Base-by-base conservation (phyloP, 2,113 vertebrate genomes). In the Pelecanoides urinatrix region DNA sequence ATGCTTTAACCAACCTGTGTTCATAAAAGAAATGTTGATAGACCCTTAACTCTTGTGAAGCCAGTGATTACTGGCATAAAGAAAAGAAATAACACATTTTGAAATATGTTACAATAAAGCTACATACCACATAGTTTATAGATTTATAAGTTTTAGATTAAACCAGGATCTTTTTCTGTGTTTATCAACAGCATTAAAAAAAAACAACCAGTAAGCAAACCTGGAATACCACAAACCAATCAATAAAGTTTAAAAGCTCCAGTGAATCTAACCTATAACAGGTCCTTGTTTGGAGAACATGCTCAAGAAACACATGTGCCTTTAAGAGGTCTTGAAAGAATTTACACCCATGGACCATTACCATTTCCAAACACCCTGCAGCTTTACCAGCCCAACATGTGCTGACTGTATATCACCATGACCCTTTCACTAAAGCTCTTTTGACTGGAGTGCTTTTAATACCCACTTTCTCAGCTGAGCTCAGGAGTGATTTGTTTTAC, bases 401-500 rank as follows among this genome's bases (percentile, higher is more conserved):
- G 98, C 97, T 98, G 98, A 98, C 97, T 98, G 97, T 98, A 98
- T 98, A 98, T 98, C 98, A 98, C 97, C 93, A 92, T 97, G 97
- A 98, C 98, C 98, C 98, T 98, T 98, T 98, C 98, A 98, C 98
- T 98, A 97, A 98, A 98, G 98, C 97, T 97, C 98, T 98, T 98
- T 98, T 98, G 97, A 98, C 98, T 98, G 97, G 97, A 98, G 98
- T 98, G 97, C 98, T 98, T 98, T 98, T 98, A 98, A 98, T 98
- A 98, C 98, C 98, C 97, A 98, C 98, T 98, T 98, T 98, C 98
- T 98, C 98, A 98, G 98, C 98, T 98, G 98, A 99, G 98, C 98
- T 98, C 98, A 98, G 97, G 98, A 98, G 97, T 99, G 98, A 98
- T 98, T 99, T 99, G 98, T 98, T 99, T 98, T 98, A 98, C 98